These are phyloP conservation scores for Nerophis ophidion DNA, from an alignment of 2,113 vertebrate species.

Conservation along the genomic window DNA sequence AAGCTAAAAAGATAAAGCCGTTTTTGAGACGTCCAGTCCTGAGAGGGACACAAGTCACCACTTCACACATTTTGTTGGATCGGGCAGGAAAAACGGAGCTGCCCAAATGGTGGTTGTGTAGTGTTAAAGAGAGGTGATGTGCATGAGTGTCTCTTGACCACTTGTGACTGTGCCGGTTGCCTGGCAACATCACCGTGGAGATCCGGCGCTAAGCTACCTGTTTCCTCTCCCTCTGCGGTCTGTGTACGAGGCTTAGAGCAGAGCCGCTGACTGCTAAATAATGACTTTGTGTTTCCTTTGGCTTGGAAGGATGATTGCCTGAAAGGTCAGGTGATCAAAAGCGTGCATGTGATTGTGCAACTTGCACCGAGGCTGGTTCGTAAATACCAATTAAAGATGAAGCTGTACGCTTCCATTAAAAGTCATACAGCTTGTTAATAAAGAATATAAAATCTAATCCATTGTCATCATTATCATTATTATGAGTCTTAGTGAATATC, in stretches of 20 bases:
- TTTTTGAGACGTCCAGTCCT: too few species aligned
- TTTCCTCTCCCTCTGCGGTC: constrained; percentile 2
- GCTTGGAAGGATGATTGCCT: constrained; percentile 6
- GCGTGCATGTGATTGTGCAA: not conserved
- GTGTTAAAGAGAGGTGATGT: constrained; percentile 7
- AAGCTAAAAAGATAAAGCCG: not conserved
- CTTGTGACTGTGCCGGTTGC: constrained; percentile 7
- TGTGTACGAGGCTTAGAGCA: not conserved
- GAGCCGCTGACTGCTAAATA: constrained; percentile 3
- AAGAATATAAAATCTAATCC: too few species aligned
- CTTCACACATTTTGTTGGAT: not conserved
- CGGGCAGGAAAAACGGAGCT: not conserved
- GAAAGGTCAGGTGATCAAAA: constrained; percentile 3
- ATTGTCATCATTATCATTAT: too few species aligned
- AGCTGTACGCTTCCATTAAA: too few species aligned
- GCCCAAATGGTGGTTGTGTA: not conserved
- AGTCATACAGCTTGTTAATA: too few species aligned
- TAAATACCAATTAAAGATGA: too few species aligned
- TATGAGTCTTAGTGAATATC: too few species aligned
- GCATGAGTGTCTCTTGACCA: constrained; percentile 8
- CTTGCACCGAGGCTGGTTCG: not conserved
- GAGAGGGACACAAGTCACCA: not conserved
- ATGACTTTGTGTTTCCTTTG: constrained; percentile 10
- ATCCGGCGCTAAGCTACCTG: not conserved
- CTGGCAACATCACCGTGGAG: constrained; percentile 1